A percentile compares a stretch with the other conserved stretches of the same genome.
phyloP scores from a whole-genome alignment of 2,888 invertebrate species.

The Thera britannica region DNA sequence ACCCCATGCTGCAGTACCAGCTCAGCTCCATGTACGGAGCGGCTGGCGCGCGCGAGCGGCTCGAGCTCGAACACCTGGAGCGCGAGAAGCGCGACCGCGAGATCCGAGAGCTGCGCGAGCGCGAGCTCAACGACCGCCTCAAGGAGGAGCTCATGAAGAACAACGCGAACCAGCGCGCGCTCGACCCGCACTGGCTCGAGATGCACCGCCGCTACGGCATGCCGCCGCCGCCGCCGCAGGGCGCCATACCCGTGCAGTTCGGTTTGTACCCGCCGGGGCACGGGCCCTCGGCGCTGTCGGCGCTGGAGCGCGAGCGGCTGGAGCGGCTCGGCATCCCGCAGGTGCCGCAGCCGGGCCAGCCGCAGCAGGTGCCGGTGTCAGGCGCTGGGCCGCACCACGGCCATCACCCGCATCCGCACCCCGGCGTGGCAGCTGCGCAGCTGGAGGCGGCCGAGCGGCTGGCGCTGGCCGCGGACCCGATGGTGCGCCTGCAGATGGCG shows the following conservation, averaged over 20 bases:
- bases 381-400: constrained; percentile 74
- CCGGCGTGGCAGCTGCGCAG: constrained; percentile 84
- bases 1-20: constrained; percentile 93
- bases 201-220: constrained; percentile 92
- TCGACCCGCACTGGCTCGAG: constrained; percentile 95
- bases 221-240: constrained; percentile 86
- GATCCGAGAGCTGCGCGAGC: constrained; percentile 90
- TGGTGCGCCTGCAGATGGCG: constrained; percentile 97
- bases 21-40: constrained; percentile 91
- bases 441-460: constrained; percentile 91
- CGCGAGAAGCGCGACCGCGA: constrained; percentile 90
- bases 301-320: constrained; percentile 94
- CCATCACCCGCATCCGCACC: constrained; percentile 68
- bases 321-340: constrained; percentile 92
- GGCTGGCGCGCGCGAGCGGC: constrained; percentile 85
- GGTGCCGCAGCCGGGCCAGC: constrained; percentile 77
- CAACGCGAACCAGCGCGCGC: constrained; percentile 86
- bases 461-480: constrained; percentile 94
- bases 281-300: constrained; percentile 87
- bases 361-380: constrained; percentile 81
- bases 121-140: constrained; percentile 92
- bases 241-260: constrained; percentile 89
- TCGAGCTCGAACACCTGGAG: constrained; percentile 88
- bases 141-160: constrained; percentile 95
- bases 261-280: constrained; percentile 91